Percentiles rank a stretch among this genome's conserved stretches.
phyloP scores from a whole-genome alignment of 2,888 invertebrate genomes.

The Mechanitis mazaeus region DNA sequence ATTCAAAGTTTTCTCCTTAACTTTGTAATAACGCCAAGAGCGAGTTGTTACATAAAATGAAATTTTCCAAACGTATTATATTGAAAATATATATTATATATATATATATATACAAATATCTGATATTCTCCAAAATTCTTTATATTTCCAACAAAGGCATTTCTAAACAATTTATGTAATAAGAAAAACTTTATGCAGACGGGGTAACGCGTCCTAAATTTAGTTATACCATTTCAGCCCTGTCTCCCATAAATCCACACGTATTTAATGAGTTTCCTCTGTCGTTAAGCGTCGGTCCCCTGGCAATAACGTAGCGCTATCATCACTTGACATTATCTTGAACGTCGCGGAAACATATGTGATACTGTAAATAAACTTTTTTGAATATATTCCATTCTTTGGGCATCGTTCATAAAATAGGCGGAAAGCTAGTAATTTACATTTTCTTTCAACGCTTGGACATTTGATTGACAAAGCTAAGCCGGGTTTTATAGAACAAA shows the following conservation, averaged over 20 bases:
- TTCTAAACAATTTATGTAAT: too few species aligned
- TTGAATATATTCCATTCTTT: slow-evolving; percentile 30
- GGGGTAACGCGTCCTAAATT: slow-evolving; percentile 24
- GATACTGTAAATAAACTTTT: slow-evolving; percentile 23
- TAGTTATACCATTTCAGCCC: slow-evolving; percentile 38
- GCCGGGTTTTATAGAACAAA: slow-evolving; percentile 21
- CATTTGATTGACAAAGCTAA: slow-evolving; percentile 29
- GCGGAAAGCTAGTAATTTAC: slow-evolving; percentile 19
- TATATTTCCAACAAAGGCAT: neutral
- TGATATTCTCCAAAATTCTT: neutral
- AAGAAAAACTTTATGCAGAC: slow-evolving; percentile 10
- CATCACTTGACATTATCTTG: slow-evolving; percentile 60
- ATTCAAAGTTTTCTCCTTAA: slow-evolving; percentile 8
- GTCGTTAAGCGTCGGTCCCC: slow-evolving; percentile 60
- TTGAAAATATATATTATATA: neutral
- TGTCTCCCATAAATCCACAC: slow-evolving; percentile 57
- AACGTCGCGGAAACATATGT: slow-evolving; percentile 51
- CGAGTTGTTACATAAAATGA: neutral
- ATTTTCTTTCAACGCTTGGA: slow-evolving; percentile 23
- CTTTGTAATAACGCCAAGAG: slow-evolving; percentile 1
- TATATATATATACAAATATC: neutral
- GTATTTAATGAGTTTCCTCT: slow-evolving; percentile 72
- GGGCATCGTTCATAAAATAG: slow-evolving; percentile 10
- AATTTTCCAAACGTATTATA: too few species aligned
- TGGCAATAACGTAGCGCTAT: slow-evolving; percentile 62